A percentile compares a stretch with the other conserved stretches of the same genome.
Conservation (phyloP, 1,140 invertebrate species). For the Drosophila arawakana region DNA sequence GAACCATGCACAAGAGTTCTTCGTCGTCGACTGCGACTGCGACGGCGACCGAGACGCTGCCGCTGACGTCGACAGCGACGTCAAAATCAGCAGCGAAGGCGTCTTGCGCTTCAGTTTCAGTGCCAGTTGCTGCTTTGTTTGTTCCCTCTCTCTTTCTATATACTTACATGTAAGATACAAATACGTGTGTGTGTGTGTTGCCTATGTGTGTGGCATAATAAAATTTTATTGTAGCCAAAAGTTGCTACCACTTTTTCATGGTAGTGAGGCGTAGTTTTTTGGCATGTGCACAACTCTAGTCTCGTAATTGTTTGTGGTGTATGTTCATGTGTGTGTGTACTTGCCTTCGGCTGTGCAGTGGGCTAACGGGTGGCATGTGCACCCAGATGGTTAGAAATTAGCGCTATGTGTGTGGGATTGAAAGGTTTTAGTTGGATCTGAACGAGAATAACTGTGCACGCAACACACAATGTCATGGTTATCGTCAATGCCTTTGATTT, state of each 20-base stretch:
- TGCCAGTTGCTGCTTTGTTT: constrained; percentile 70
- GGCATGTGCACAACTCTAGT: constrained; percentile 28
- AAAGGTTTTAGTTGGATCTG: constrained; percentile 3
- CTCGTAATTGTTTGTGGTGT: constrained; percentile 71
- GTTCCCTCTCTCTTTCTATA: constrained; percentile 5
- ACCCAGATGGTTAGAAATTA: constrained; percentile 77
- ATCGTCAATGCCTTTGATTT: constrained; percentile 68
- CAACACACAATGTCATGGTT: constrained; percentile 68
- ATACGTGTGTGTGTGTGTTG: constrained; percentile 23
- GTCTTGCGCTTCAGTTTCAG: constrained; percentile 64
- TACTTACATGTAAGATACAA: constrained; percentile 15
- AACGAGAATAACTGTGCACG: constrained; percentile 36
- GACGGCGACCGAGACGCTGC: constrained; percentile 17
- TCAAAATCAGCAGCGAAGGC: constrained; percentile 36
- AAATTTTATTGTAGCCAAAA: constrained; percentile 83
- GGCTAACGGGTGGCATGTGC: constrained; percentile 47
- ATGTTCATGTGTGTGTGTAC: constrained; percentile 7
- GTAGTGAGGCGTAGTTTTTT: constrained; percentile 38
- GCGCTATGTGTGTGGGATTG: constrained; percentile 35
- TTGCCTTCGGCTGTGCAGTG: constrained; percentile 18
- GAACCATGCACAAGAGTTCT: constrained; percentile 82
- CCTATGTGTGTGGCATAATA: constrained; percentile 79
- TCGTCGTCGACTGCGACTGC: constrained; percentile 46
- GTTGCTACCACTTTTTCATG: constrained; percentile 72
- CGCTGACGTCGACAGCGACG: neutral